These are phyloP conservation scores for Cyclopterus lumpus DNA, from an alignment of 2,797 vertebrate species.

Conservation along the genomic window DNA sequence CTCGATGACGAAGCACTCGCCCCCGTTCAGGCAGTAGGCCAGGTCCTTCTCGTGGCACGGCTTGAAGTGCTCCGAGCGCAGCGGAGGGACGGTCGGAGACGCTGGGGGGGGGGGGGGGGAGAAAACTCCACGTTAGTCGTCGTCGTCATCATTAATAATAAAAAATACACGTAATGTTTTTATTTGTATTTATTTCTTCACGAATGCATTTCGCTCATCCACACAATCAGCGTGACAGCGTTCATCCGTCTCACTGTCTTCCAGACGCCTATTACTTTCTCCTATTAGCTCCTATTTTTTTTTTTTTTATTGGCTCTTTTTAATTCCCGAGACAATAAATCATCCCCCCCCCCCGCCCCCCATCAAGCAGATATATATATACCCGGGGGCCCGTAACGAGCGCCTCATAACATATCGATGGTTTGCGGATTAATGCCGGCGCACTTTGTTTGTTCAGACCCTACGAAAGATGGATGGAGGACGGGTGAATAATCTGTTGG, in stretches of 20 bases:
- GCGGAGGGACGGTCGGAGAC: conserved; percentile 91
- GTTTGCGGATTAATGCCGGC: too few species aligned
- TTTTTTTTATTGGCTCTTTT: conserved; percentile 1
- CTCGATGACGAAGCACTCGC: conserved; percentile 98
- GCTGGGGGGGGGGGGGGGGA: too few species aligned
- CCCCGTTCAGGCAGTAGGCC: conserved; percentile 96
- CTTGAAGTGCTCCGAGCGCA: conserved; percentile 97
- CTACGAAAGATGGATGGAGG: conserved; percentile 74
- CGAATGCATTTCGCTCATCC: neutral
- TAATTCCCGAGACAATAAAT: conserved; percentile 24
- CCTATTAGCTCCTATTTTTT: too few species aligned
- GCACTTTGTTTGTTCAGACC: conserved; percentile 68
- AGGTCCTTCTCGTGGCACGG: conserved; percentile 97
- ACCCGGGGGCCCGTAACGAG: too few species aligned
- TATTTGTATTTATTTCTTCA: too few species aligned
- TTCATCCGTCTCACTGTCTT: conserved; percentile 1
- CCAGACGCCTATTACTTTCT: neutral
- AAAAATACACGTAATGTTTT: too few species aligned
- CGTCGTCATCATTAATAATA: too few species aligned
- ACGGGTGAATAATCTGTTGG: conserved; percentile 75
- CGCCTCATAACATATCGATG: too few species aligned
- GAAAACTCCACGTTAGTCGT: conserved; percentile 32
- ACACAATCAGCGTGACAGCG: neutral
- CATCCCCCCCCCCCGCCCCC: too few species aligned
- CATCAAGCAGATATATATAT: too few species aligned